These are phyloP conservation scores for Rhombomys opimus DNA, from an alignment of 2,113 vertebrate genomes.

Conservation along the genomic window DNA sequence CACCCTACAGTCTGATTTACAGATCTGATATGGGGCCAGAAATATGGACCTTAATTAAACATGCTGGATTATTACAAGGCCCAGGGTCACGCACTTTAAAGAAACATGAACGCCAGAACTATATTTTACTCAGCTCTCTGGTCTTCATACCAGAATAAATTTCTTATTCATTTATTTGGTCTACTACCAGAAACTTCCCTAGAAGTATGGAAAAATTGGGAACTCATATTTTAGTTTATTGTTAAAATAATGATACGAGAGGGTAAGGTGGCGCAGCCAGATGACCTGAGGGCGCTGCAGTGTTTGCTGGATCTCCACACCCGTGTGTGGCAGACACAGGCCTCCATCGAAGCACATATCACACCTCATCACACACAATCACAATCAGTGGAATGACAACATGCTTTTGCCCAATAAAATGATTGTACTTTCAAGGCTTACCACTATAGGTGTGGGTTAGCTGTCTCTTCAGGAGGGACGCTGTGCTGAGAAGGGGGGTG, in stretches of 20 bases:
- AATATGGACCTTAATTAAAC: slow-evolving; percentile 34
- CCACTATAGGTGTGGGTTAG: not conserved
- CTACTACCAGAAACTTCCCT: not conserved
- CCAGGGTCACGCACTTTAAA: not conserved
- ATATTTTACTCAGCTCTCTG: not conserved
- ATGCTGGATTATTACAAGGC: slow-evolving; percentile 1
- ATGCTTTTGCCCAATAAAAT: not conserved
- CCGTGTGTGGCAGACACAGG: not conserved
- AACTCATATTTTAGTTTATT: slow-evolving; percentile 35
- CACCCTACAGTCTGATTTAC: not conserved
- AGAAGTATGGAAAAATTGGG: slow-evolving; percentile 8
- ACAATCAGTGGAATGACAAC: not conserved
- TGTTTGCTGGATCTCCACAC: not conserved
- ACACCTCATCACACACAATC: not conserved
- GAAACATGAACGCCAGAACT: not conserved
- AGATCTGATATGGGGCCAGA: not conserved
- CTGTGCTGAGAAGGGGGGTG: not conserved
- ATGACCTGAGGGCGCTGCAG: not conserved
- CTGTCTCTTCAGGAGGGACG: not conserved
- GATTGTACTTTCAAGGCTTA: slow-evolving; percentile 16
- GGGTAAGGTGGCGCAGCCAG: not conserved
- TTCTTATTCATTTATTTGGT: not conserved
- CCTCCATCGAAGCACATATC: not conserved
- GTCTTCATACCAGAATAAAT: not conserved
- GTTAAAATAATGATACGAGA: slow-evolving; percentile 30